phyloP scores from a whole-genome alignment of 2,113 vertebrate species.

The Poeciliopsis retropinna region DNA sequence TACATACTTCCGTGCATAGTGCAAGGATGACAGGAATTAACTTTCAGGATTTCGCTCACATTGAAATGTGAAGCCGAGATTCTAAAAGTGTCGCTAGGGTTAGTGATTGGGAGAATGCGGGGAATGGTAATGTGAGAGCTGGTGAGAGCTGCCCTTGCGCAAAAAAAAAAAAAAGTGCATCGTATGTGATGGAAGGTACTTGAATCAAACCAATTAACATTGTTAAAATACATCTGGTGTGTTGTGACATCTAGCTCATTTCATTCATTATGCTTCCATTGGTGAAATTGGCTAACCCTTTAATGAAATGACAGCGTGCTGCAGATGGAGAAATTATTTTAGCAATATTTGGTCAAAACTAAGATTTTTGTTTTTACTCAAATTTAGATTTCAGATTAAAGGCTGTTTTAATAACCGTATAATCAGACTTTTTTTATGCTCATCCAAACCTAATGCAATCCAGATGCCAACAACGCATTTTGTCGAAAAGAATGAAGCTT shows the following conservation, averaged over 20 bases:
- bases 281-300: background rate
- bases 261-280: background rate
- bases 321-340: too few relatives aligned
- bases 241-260: background rate
- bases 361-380: background rate
- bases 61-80: constrained; percentile 35
- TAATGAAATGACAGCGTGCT: background rate
- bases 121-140: constrained; percentile 24
- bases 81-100: constrained; percentile 31
- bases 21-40: constrained; percentile 42
- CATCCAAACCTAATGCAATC: background rate
- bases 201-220: background rate
- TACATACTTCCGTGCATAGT: constrained; percentile 31
- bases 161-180: background rate
- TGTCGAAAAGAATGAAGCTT: background rate
- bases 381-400: too few relatives aligned
- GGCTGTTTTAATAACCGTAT: background rate
- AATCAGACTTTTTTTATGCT: too few relatives aligned
- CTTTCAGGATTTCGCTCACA: constrained; percentile 33
- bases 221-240: background rate
- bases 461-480: background rate
- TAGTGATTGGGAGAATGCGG: constrained; percentile 37
- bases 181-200: background rate
- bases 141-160: constrained; percentile 1
- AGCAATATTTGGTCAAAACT: too few relatives aligned